Evolutionary conservation across 2,888 invertebrate genomes (phyloP), one percentile per base, ranked within the genome.

Genomic region (Caenorhabditis drosophilae): DNA sequence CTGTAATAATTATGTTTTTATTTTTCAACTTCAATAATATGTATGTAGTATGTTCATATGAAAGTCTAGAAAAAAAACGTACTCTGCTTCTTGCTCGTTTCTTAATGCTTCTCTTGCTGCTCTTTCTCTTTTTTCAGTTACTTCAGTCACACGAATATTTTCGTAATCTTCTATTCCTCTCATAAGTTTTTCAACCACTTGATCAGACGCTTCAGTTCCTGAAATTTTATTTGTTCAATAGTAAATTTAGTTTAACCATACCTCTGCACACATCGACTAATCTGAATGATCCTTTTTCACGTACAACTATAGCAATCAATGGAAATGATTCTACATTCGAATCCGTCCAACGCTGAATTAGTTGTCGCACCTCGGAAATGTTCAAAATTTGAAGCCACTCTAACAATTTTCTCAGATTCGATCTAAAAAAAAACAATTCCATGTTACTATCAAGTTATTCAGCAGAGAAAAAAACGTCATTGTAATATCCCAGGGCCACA

Each of bases 401-500:
- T 54, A 58, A 34, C 11, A 81, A 91, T 91, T 90, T 89, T 80
- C 89, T 89, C 84, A 90, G 90, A 85, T 96, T 96, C 4, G 55
- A 22, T n/a, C 38, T 45, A 47, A 16, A 44, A 36, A 31, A 15
- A 47, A 38, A 1, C 34, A 46, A 56, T 48, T 34, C 15, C n/a
- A n/a, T n/a, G n/a, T n/a, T n/a, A n/a, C n/a, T n/a, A n/a, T n/a
- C n/a, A n/a, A n/a, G n/a, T n/a, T n/a, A n/a, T n/a, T n/a, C n/a
- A n/a, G n/a, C n/a, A n/a, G n/a, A n/a, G n/a, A n/a, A n/a, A n/a
- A n/a, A n/a, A n/a, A 66, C 66, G 48, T 56, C 76, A 90, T 89
- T 11, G 96, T 93, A 75, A 96, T 88, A 85, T 97, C 97, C 97
- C 97, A 98, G 60, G 95, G 95, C 89, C 94, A 97, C 2, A 93